Evolutionary conservation across 2,113 vertebrate genomes (phyloP), one percentile per base, ranked within the genome.

Genomic region (Accipiter cooperii): DNA sequence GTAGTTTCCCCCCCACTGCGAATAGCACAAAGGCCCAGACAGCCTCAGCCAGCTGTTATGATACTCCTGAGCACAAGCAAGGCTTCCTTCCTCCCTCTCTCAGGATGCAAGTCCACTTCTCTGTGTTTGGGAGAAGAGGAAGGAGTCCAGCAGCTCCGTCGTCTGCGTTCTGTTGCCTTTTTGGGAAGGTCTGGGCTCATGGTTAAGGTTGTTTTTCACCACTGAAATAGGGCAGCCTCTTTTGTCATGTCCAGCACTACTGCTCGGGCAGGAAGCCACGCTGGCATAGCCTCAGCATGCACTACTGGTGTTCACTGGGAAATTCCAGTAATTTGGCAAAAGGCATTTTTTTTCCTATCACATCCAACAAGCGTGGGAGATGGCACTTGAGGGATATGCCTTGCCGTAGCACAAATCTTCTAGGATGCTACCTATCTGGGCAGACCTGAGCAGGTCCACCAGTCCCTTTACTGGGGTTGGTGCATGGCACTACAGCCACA

Each of bases 101-200:
- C 92, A 92, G 96, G 92, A 97, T 95, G 92, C 90, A 26, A 77
- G 84, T 70, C 92, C 42, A 29, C 5, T 25, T 70, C 80, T 95
- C 44, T 94, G 90, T 71, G 79, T 93, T 54, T 77, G 83, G 74
- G 90, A 90, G 87, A 85, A 78, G 85, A 95, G 95, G 96, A 97
- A 96, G 84, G 93, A 96, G 87, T 18, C 91, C 28, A 3, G 93
- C 78, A 26, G 87, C 74, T 85, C 85, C 0, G 0, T 55, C 0
- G 9, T 61, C 91, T 78, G 81, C 1, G 0, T 55, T 84, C 46
- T 0, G 5, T 24, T 21, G 17, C 80, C 69, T 92, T 11, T 77
- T 82, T 0, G 3, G 81, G 94, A 73, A 79, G 82, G 26, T 69
- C 71, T 44, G 83, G 83, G 70, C 61, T 94, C 78, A 13, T 4